phyloP scores from a whole-genome alignment of 2,113 vertebrate genomes.

The Seriola dumerili region DNA sequence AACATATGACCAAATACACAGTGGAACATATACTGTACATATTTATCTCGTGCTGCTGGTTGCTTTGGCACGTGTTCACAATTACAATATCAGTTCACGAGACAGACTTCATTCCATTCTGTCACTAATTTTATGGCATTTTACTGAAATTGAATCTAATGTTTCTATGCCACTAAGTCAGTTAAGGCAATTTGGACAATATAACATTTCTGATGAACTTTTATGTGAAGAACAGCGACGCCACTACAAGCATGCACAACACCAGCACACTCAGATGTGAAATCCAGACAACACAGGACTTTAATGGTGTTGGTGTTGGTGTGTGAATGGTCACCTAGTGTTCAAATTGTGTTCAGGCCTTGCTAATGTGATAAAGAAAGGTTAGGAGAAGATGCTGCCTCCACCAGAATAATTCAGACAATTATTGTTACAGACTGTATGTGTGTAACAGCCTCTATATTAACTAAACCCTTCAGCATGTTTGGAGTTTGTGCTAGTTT shows the following conservation, averaged over 20 bases:
- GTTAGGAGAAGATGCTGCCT: constrained; percentile 19
- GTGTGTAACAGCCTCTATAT: constrained; percentile 25
- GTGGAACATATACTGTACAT: background rate
- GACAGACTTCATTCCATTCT: background rate
- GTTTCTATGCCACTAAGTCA: constrained; percentile 7
- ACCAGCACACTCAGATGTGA: background rate
- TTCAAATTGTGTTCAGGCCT: constrained; percentile 46
- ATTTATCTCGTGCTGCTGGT: background rate
- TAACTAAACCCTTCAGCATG: background rate
- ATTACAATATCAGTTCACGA: background rate
- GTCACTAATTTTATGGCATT: constrained; percentile 1
- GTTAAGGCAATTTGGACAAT: constrained; percentile 10
- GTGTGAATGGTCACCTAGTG: constrained; percentile 36
- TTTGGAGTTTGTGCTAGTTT: background rate
- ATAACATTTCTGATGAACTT: background rate
- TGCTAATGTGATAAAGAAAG: background rate
- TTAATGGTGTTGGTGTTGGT: background rate
- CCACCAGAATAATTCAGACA: constrained; percentile 53
- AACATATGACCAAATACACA: background rate
- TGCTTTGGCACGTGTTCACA: background rate
- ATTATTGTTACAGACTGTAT: constrained; percentile 37
- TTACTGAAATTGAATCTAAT: background rate
- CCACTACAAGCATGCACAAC: background rate
- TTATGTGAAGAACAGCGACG: background rate
- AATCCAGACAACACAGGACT: too few species aligned